Base-by-base conservation (phyloP, 2,888 invertebrate genomes). In the Aphodius sticticus region DNA sequence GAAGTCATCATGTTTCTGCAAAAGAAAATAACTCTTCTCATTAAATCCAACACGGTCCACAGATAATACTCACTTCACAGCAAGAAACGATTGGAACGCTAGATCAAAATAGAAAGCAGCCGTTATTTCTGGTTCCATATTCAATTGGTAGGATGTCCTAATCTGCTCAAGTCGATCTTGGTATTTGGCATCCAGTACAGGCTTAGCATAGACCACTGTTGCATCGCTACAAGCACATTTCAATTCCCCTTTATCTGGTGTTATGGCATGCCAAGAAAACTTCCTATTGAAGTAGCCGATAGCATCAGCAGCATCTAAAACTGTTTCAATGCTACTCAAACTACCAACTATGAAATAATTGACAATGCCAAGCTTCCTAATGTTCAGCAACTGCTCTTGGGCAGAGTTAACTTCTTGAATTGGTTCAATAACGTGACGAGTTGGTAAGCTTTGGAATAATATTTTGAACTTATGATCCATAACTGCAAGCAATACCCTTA, bases 381-480 rank as follows among this genome's bases (percentile, higher is more conserved):
- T 90, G 86, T 94, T 92, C 80, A 92, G 91, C 83, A 97, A 90
- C 87, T 96, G 96, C 0, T 91, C 91, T 83, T 92, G 92, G 76
- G 94, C 91, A 7, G 89, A 87, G 0, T 87, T 87, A 1, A 88
- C 87, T 81, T 92, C 92, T 81, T 92, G 93, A 83, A 93, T 91
- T 6, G 92, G 92, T 4, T 95, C 93, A 81, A 98, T 97, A 0
- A 97, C 94, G 88, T 98, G 97, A 9, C 97, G 92, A 0, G 97
- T 96, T 6, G 97, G 96, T 79, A 97, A 94, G 87, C 98, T 97
- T 88, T 96, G 94, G 69, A 98, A 90, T 7, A 98, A 89, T 9
- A 96, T 95, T 89, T 97, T 97, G 89, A 97, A 97, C 89, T 97
- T 97, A 90, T 97, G 96, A 86, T 97, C 96, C 95, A 97, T 96